Conservation (phyloP, 2,113 vertebrate genomes). For the Malurus melanocephalus region DNA sequence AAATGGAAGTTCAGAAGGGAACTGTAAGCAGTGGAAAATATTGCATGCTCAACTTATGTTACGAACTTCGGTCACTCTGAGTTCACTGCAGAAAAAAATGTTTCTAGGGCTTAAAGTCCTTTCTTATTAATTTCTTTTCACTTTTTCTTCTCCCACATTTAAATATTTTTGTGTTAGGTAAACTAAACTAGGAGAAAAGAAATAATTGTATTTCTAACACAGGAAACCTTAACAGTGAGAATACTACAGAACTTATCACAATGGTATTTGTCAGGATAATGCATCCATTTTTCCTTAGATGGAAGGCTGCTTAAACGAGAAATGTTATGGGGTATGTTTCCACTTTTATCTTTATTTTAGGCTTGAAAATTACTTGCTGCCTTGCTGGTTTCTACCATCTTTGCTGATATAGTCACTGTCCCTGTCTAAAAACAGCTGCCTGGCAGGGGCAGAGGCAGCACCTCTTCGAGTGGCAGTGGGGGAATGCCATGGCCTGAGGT, state of each 20-base stretch:
- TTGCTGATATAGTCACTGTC: neutral
- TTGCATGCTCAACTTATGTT: conserved; percentile 42
- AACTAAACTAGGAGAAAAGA: neutral
- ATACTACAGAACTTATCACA: neutral
- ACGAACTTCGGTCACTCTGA: neutral
- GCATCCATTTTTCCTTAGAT: neutral
- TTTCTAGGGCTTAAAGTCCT: neutral
- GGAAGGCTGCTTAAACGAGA: neutral
- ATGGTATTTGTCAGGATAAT: neutral
- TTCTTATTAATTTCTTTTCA: neutral
- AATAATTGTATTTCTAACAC: neutral
- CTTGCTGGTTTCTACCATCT: neutral
- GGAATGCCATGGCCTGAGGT: neutral
- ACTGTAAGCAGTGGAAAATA: conserved; percentile 60
- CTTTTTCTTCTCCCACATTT: neutral
- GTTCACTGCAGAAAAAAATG: conserved; percentile 10
- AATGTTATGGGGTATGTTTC: neutral
- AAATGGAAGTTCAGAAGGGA: conserved; percentile 62
- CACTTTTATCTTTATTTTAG: neutral
- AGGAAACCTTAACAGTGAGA: neutral
- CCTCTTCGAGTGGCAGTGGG: rapidly evolving
- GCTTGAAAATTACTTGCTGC: neutral
- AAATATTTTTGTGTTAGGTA: neutral
- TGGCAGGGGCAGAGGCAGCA: neutral
- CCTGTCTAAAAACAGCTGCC: neutral